Percentiles rank a stretch among this genome's conserved stretches.
Evolutionary conservation across 1,140 invertebrate genomes (phyloP).

Genomic region (Apolygus lucorum): DNA sequence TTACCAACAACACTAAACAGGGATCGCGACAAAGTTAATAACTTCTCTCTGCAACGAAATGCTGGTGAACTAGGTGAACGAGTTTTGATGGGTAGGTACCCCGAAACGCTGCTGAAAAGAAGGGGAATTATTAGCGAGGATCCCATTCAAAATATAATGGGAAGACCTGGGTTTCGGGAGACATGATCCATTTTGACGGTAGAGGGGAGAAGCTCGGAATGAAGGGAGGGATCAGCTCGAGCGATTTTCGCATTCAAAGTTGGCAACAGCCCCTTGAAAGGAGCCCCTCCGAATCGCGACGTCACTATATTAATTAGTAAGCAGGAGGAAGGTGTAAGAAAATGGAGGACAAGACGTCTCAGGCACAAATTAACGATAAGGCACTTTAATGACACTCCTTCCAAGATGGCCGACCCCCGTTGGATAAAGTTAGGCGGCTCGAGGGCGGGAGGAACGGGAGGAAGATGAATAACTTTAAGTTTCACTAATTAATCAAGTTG

Average conservation of each 20-base stretch:
- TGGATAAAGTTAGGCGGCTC: slow-evolving; percentile 29
- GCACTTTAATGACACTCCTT: slow-evolving; percentile 29
- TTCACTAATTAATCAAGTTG: slow-evolving; percentile 32
- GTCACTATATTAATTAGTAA: slow-evolving; percentile 24
- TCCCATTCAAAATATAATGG: not conserved
- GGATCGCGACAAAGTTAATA: no score
- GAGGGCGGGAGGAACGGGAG: slow-evolving; percentile 22
- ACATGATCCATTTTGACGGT: slow-evolving; percentile 11
- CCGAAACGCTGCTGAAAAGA: no score
- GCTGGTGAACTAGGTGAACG: no score
- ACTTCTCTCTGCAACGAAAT: no score
- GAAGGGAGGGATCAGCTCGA: not conserved
- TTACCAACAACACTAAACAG: no score
- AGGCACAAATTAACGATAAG: slow-evolving; percentile 32
- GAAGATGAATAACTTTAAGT: slow-evolving; percentile 32
- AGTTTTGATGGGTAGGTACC: no score
- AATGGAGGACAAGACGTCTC: slow-evolving; percentile 22
- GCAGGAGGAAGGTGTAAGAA: slow-evolving; percentile 19
- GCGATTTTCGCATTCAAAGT: slow-evolving; percentile 13
- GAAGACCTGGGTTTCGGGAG: not conserved
- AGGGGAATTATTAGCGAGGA: not conserved
- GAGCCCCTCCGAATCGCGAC: slow-evolving; percentile 1
- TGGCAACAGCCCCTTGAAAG: not conserved
- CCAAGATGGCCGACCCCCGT: slow-evolving; percentile 19
- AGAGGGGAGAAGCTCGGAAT: not conserved